Evolutionary conservation across 35 echinoderm and acorn worm genomes (phyloP).

Genomic region (Heliocidaris erythrogramma): DNA sequence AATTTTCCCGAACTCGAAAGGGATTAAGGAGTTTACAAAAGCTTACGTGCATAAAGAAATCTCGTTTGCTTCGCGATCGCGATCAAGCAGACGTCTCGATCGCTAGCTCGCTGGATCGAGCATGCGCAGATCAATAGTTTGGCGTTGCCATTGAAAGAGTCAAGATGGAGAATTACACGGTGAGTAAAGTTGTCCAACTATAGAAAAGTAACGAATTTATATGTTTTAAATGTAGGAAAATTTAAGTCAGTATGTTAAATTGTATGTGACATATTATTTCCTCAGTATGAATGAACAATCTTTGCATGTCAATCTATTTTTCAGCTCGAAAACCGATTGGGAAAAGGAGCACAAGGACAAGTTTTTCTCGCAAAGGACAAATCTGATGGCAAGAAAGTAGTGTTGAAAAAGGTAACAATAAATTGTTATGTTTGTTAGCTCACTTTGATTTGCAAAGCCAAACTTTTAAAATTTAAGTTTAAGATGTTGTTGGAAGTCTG

Average conservation of each 20-base stretch:
- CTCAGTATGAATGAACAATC: background rate
- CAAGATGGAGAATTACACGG: constrained; percentile 56
- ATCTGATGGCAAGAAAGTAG: constrained; percentile 53
- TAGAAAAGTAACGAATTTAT: background rate
- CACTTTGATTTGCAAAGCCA: too few relatives aligned
- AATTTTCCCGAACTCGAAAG: too few relatives aligned
- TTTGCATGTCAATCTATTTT: constrained; percentile 42
- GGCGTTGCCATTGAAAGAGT: constrained; percentile 47
- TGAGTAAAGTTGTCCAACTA: background rate
- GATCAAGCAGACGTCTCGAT: too few relatives aligned
- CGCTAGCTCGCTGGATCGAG: too few relatives aligned
- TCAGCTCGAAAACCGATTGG: constrained; percentile 88
- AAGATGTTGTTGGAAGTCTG: too few relatives aligned
- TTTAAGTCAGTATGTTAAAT: background rate
- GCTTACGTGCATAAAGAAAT: background rate
- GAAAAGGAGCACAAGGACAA: constrained; percentile 96
- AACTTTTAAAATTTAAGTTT: too few relatives aligned
- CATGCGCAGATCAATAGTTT: constrained; percentile 36
- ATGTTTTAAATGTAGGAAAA: background rate
- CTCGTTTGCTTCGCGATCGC: background rate
- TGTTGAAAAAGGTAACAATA: constrained; percentile 89
- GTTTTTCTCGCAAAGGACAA: constrained; percentile 85
- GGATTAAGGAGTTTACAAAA: background rate
- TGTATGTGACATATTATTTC: background rate
- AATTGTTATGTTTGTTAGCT: too few relatives aligned